Evolutionary conservation across 2,113 vertebrate genomes (phyloP), one percentile per base, ranked within the genome.

Genomic region (Embiotoca jacksoni): DNA sequence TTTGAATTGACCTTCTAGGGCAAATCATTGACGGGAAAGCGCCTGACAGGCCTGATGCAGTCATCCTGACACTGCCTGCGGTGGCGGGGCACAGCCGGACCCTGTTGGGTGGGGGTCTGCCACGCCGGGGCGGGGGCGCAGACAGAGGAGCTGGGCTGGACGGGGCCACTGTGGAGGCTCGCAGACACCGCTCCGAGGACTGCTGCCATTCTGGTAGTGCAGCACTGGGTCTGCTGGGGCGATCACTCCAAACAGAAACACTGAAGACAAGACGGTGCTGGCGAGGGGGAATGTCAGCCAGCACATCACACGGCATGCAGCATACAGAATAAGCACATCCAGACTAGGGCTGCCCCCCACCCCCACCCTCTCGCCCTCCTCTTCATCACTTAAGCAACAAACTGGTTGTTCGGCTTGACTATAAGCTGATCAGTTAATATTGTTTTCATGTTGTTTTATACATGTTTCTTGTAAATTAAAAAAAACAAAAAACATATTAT

Each of bases 41-140:
- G 97, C 53, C 95, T 98, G 94, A 97, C 97, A 1, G 97, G 97
- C 90, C 95, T 99, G 94, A 98, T 97, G 97, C 97, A 98, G 93
- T 98, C 97, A 31, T 99, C 97, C 95, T 98, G 97, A 98, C 92
- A 41, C 86, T 75, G 78, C 52, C 83, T 32, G 82, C 68, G 76
- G 82, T 66, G 82, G 83, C 81, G 80, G 62, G 58, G 65, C 75
- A 63, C 66, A 55, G 58, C 55, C 72, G 11, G 64, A 78, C 62
- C 68, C 75, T 57, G 72, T 50, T 5, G 73, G 79, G 39, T 58
- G 61, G 79, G 62, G 6, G 54, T 77, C 58, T n/a, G 59, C 56
- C 47, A 11, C 69, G 7, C 62, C 11, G 68, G 47, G 64, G 41
- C 67, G 4, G 31, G 77, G 74, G 47, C 62, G n/a, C 77, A 36